Percentiles rank a stretch among this genome's conserved stretches.
Conservation (phyloP, 2,888 invertebrate species). For the Mimumesa dahlbomi region DNA sequence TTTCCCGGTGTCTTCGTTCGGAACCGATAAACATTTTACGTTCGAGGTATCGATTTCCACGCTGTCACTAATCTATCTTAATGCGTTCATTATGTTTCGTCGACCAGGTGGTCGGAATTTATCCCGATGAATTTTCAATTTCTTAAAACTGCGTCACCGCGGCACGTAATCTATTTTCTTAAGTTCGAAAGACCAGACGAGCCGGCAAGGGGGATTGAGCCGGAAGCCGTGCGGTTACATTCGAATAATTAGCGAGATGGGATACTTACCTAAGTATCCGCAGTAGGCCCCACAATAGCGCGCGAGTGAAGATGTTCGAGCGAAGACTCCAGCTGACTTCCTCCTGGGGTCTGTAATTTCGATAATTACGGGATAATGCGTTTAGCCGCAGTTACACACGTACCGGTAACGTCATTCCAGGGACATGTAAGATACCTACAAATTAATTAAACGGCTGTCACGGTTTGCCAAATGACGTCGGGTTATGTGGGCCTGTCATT, state of each 20-base stretch:
- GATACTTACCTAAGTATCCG: conserved; percentile 58
- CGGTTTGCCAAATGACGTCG: conserved; percentile 47
- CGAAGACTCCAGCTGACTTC: conserved; percentile 49
- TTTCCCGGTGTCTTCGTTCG: too few species aligned
- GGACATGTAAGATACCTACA: conserved; percentile 68
- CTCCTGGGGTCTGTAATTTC: conserved; percentile 70
- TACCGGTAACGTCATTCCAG: conserved; percentile 64
- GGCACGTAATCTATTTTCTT: conserved; percentile 49
- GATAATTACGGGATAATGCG: conserved; percentile 75
- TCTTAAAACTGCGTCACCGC: conserved; percentile 49
- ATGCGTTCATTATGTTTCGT: background rate
- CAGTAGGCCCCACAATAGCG: conserved; percentile 56
- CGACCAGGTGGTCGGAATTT: background rate
- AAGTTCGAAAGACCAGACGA: conserved; percentile 12
- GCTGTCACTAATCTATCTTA: background rate
- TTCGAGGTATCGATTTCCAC: too few species aligned
- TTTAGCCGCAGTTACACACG: conserved; percentile 68
- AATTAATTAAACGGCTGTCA: conserved; percentile 70
- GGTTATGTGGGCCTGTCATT: too few species aligned
- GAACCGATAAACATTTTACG: too few species aligned
- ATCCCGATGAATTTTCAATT: conserved; percentile 52
- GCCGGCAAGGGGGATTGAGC: background rate
- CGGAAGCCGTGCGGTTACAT: conserved; percentile 26
- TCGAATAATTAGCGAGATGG: conserved; percentile 67
- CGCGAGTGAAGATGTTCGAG: conserved; percentile 37